Base-by-base conservation (phyloP, 2,888 invertebrate species). In the Gnatocerus cornutus region DNA sequence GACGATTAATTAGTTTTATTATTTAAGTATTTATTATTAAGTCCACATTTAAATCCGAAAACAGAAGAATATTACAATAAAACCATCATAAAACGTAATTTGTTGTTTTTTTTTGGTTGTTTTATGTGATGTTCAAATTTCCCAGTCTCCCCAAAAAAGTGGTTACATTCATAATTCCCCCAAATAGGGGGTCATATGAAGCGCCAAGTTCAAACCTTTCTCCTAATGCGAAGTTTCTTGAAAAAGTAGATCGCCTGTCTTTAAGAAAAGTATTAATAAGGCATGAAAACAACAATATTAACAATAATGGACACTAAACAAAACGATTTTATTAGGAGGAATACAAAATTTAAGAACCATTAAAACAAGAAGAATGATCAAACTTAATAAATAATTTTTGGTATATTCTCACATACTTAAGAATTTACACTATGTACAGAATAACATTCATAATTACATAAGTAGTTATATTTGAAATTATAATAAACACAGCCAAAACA, bases 401-500 rank as follows among this genome's bases (percentile, higher is more conserved):
- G 79, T 78, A 78, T 78, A 74, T 66, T 76, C 72, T 74, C 74
- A 77, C 71, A 77, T 75, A 75, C 71, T 74, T 73, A 74, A 73
- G 56, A 78, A 77, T 79, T 77, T 79, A 79, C 79, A 79, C 72
- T 79, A 79, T 79, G 72, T 79, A 79, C 79, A 79, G 69, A 16
- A 64, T 68, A 72, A 74, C 74, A 72, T 63, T 68, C 52, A 71
- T 72, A 68, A 76, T 74, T 73, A 75, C 69, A 71, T 73, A 77
- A 76, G 46, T 72, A 76, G 77, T 75, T 74, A 71, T 55, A 62
- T 30, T 63, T 46, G 48, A 63, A 78, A 74, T 74, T 77, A 78
- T 77, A 77, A 76, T 78, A 79, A 72, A 81, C 83, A 83, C 83
- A 83, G 83, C 83, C 83, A 76, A 79, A 77, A 79, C 52, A 78